These are phyloP conservation scores for Hippocampus barbouri DNA, from an alignment of 2,113 vertebrate genomes.

Conservation along the genomic window DNA sequence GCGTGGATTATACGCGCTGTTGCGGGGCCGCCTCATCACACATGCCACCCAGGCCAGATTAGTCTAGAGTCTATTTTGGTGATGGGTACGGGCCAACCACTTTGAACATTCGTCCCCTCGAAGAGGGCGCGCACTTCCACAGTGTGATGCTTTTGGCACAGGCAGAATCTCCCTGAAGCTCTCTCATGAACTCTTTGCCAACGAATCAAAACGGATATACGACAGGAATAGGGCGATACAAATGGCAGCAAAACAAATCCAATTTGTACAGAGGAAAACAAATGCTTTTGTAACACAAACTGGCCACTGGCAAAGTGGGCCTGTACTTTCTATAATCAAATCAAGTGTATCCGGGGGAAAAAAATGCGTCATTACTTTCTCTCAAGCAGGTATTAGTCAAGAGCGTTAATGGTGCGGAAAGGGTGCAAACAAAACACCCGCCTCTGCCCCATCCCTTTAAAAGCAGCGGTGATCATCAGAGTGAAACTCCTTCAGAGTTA, in stretches of 20 bases:
- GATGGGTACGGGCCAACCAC: background rate
- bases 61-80: background rate
- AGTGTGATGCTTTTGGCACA: constrained; percentile 4
- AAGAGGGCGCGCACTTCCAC: background rate
- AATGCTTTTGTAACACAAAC: background rate
- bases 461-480: constrained; percentile 7
- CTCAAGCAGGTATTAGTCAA: too few relatives aligned
- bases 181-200: constrained; percentile 35
- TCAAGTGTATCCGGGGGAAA: constrained; percentile 2
- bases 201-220: constrained; percentile 29
- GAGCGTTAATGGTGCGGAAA: background rate
- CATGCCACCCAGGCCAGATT: background rate
- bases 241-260: constrained; percentile 3
- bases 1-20: background rate
- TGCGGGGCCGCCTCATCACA: background rate
- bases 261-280: constrained; percentile 10
- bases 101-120: background rate
- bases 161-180: constrained; percentile 12
- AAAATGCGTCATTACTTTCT: background rate
- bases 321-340: background rate
- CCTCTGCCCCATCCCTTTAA: background rate
- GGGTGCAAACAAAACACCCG: background rate
- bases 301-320: background rate
- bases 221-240: constrained; percentile 4
- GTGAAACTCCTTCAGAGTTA: background rate